These are phyloP conservation scores for Trichopoda pennipes DNA, from an alignment of 2,888 invertebrate genomes.

Conservation along the genomic window DNA sequence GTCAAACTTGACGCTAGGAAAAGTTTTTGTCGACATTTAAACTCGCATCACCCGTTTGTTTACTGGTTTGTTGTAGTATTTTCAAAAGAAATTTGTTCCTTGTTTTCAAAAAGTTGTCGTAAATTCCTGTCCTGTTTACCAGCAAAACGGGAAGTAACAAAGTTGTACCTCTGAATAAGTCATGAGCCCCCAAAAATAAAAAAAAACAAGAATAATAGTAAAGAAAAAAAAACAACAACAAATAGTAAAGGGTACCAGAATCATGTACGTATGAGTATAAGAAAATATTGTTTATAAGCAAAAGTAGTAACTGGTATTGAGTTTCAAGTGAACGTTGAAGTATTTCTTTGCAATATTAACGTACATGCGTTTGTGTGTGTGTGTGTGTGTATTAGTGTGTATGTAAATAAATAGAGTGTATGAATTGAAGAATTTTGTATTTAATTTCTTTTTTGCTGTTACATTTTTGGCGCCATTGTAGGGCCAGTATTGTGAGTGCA, in stretches of 20 bases:
- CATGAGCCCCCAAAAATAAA: constrained; percentile 14
- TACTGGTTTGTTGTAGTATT: constrained; percentile 48
- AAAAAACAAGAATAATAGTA: neutral
- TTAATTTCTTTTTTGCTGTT: constrained; percentile 35
- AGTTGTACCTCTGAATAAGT: constrained; percentile 38
- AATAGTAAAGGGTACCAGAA: constrained; percentile 31
- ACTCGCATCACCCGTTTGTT: constrained; percentile 66
- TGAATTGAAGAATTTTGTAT: constrained; percentile 30
- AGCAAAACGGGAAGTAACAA: constrained; percentile 57
- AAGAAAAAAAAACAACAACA: neutral
- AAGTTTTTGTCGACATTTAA: constrained; percentile 66
- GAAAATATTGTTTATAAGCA: constrained; percentile 32
- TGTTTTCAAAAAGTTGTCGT: constrained; percentile 53
- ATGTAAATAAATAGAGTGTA: constrained; percentile 24
- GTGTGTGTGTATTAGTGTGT: neutral
- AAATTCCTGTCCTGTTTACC: constrained; percentile 52
- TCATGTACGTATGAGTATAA: constrained; percentile 5
- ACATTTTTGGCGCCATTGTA: constrained; percentile 65
- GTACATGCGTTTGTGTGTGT: neutral
- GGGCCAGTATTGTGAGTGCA: constrained; percentile 49
- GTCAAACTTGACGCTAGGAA: constrained; percentile 68
- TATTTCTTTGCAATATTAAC: constrained; percentile 35
- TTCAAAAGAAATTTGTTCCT: constrained; percentile 57
- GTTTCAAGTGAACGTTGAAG: constrained; percentile 44
- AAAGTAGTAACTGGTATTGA: constrained; percentile 4